These are phyloP conservation scores for Geotrupes spiniger DNA, from an alignment of 2,888 invertebrate genomes.

Conservation along the genomic window DNA sequence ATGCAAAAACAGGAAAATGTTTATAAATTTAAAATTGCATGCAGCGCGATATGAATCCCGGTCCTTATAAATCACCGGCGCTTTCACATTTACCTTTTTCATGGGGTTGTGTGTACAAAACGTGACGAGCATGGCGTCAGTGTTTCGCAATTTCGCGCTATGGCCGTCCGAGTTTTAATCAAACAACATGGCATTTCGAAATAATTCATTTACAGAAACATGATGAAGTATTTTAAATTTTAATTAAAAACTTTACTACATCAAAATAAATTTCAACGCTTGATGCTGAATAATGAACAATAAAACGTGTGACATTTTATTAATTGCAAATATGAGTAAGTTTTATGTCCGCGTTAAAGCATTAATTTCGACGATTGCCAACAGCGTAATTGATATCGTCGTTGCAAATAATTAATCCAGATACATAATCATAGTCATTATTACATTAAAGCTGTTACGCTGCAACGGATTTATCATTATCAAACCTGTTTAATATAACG, in stretches of 20 bases:
- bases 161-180: no score
- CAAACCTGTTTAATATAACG: conserved; percentile 18
- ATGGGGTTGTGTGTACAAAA: no score
- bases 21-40: no score
- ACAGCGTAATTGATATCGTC: conserved; percentile 21
- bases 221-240: conserved; percentile 11
- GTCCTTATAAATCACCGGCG: no score
- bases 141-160: no score
- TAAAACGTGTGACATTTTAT: conserved; percentile 14
- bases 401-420: conserved; percentile 24
- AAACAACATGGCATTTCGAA: conserved; percentile 1
- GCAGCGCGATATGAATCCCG: no score
- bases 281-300: conserved; percentile 7
- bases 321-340: conserved; percentile 13
- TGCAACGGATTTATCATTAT: conserved; percentile 21
- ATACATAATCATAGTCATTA: conserved; percentile 13
- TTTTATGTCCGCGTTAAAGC: conserved; percentile 13
- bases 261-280: conserved; percentile 8
- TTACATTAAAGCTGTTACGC: conserved; percentile 12
- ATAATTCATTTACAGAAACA: conserved; percentile 9
- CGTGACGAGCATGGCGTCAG: no score
- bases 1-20: no score
- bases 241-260: conserved; percentile 13
- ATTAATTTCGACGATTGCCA: conserved; percentile 21
- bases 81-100: no score